Base-by-base conservation (phyloP, 1,140 invertebrate genomes). In the Zophobas atratus region DNA sequence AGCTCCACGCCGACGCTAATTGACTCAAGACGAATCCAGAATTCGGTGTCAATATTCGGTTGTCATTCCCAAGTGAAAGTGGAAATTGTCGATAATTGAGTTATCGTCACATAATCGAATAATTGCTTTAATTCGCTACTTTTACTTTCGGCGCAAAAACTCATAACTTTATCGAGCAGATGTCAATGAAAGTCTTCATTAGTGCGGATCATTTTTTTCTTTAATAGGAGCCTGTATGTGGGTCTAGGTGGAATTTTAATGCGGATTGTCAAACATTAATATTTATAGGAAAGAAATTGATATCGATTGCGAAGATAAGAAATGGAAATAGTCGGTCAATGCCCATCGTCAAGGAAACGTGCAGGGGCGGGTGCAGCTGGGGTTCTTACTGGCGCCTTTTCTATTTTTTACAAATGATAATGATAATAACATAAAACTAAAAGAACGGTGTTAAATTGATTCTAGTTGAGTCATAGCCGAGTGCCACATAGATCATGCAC, bases 11-110 rank as follows among this genome's bases (percentile, higher is more conserved):
- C 49, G 20, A 51, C 49, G n/a, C n/a, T 51, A 51, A 51, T 51
- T 51, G 49, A 51, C 49, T 5, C 43, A 46, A 46, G 43, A 8
- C 43, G 43, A 46, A 20, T 20, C 20, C 20, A 20, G 20, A 20
- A 20, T 20, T 20, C 20, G 20, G 20, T 20, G 20, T 20, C 20
- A 20, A 20, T 20, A 20, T 20, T 46, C 8, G 43, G 43, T 3
- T 46, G 43, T 46, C 43, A 46, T 46, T 46, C 43, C 3, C 43
- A 3, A 8, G 43, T 33, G 1, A 60, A 2, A 2, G 56, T 36
- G 56, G 38, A 38, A 60, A 36, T 36, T 4, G 34, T 36, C 49
- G 56, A 60, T 60, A 60, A 60, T 60, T 60, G 34, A n/a, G 34
- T 60, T 60, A 60, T 60, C 56, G 36, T 60, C 56, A 6, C 33